Evolutionary conservation across 2,888 invertebrate species (phyloP).

Genomic region (Drosophila conformis): DNA sequence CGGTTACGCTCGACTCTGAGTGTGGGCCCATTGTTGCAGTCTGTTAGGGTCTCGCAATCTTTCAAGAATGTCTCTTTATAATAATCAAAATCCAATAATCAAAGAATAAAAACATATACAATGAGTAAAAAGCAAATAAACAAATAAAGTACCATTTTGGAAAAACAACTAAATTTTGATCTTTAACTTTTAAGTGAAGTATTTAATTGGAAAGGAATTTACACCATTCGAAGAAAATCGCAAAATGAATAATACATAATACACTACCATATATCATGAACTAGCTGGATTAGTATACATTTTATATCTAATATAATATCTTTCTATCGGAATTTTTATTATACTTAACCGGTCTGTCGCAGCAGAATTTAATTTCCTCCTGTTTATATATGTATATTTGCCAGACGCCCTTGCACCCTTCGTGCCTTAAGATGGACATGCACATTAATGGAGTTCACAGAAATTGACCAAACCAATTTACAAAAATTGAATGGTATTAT

Average conservation of each 20-base stretch:
- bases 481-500: background rate
- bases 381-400: background rate
- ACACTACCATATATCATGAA: background rate
- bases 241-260: background rate
- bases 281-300: background rate
- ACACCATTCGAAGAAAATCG: background rate
- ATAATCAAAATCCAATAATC: background rate
- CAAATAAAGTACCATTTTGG: background rate
- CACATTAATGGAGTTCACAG: background rate
- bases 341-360: background rate
- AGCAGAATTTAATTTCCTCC: background rate
- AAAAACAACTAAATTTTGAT: background rate
- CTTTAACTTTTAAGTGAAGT: background rate
- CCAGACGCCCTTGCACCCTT: background rate
- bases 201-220: background rate
- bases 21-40: background rate
- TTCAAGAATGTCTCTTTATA: background rate
- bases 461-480: background rate
- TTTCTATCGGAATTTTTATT: background rate
- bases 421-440: background rate
- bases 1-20: background rate
- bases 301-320: background rate
- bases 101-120: background rate
- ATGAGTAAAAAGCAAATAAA: background rate
- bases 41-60: background rate